These are phyloP conservation scores for Anableps anableps DNA, from an alignment of 2,797 vertebrate genomes.

Conservation along the genomic window DNA sequence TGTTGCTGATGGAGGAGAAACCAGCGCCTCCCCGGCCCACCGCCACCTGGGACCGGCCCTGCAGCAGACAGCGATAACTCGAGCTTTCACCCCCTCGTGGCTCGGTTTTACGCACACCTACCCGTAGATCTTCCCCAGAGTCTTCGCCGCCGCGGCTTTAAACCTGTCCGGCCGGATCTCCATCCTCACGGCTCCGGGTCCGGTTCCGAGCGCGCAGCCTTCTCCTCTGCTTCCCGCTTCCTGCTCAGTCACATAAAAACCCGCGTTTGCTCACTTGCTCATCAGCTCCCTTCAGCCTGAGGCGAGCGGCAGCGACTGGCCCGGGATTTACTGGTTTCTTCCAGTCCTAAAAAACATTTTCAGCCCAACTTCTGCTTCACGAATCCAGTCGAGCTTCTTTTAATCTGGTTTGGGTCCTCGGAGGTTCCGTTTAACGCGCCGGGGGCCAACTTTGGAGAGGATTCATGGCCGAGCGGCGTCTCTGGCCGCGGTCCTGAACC, in stretches of 20 bases:
- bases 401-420: conserved; percentile 18
- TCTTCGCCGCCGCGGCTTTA: conserved; percentile 80
- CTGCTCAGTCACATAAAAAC: conserved; percentile 46
- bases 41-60: neutral
- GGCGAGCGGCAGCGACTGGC: conserved; percentile 10
- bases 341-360: conserved; percentile 40
- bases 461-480: conserved; percentile 60
- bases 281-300: conserved; percentile 10
- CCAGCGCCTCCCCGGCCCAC: neutral
- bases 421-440: conserved; percentile 9
- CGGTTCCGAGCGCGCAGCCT: conserved; percentile 64
- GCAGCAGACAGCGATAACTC: neutral
- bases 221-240: conserved; percentile 46
- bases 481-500: conserved; percentile 79
- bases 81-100: neutral
- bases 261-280: neutral
- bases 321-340: conserved; percentile 23
- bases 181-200: conserved; percentile 80
- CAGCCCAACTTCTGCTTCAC: conserved; percentile 28
- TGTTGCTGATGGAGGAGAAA: neutral
- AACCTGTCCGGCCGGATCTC: conserved; percentile 84
- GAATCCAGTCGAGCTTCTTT: conserved; percentile 40
- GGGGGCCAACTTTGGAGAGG: conserved; percentile 54
- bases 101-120: conserved; percentile 51
- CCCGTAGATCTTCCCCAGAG: conserved; percentile 84